Base-by-base conservation (phyloP, 1,140 invertebrate genomes). In the Stratiolaelaps scimitus region DNA sequence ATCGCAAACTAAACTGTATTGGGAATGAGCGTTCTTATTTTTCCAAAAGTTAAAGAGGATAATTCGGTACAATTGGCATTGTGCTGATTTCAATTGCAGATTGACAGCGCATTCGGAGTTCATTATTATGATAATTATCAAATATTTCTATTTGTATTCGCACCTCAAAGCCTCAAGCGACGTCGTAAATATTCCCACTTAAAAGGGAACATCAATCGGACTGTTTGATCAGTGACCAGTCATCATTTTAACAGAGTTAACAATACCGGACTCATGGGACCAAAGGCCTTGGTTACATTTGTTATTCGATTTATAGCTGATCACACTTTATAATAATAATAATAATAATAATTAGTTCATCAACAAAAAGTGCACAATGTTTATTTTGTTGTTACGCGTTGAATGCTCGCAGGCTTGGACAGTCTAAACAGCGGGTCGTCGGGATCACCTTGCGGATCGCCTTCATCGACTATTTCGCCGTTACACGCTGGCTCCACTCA, bases 351-450 rank as follows among this genome's bases (percentile, higher is more conserved):
- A 19, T 6, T 4, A 23, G 47, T 15, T 19, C 47, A 4, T 28
- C 4, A 15, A 6, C 4, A 4, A 19, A 28, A 15, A 48, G 20
- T 4, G 20, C 47, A 13, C 44, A 45, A 19, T 13, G 19, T n/a
- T n/a, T 15, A 15, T 28, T 28, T 4, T 23, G 28, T 4, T 19
- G 4, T 23, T 23, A 15, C 47, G 19, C 19, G 7, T 48, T 28
- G 5, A 15, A 48, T 60, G n/a, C 5, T 60, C 26, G 26, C 53
- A 60, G 53, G 53, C 34, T 34, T 60, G 26, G 53, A 60, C 34
- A 60, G 53, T 34, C 53, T 60, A 17, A 60, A 60, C 23, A 60
- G 53, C 26, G 53, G 53, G 26, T 60, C 53, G 34, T 60, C 53
- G 26, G 53, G 53, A 15, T 60, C 53, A 60, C 53, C 53, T 29